Evolutionary conservation across 2,113 vertebrate genomes (phyloP).

Genomic region (Tyrannus savana): DNA sequence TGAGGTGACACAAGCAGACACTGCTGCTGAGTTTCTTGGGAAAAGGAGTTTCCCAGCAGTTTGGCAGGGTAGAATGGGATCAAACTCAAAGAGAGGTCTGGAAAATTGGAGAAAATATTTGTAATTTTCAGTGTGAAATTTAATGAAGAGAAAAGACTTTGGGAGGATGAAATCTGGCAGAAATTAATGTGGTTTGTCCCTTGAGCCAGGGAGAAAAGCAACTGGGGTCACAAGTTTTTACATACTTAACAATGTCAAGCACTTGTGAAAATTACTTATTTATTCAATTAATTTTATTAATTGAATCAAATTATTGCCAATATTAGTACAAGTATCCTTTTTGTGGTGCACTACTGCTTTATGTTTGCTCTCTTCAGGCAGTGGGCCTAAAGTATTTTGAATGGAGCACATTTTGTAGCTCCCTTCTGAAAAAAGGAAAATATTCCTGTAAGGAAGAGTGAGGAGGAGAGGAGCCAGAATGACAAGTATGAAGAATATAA

Average conservation of each 20-base stretch:
- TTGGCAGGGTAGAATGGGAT: too few relatives aligned
- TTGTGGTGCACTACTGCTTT: neutral
- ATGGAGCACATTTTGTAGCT: neutral
- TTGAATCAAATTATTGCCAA: neutral
- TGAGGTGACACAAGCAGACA: neutral
- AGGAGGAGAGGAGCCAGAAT: neutral
- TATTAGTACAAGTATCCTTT: neutral
- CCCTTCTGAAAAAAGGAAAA: neutral
- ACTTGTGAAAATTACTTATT: neutral
- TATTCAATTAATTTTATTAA: neutral
- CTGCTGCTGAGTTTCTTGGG: neutral
- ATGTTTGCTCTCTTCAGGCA: neutral
- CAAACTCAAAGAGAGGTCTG: neutral
- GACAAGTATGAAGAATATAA: neutral
- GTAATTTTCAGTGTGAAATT: neutral
- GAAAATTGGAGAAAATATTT: too few relatives aligned
- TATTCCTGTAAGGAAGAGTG: too few relatives aligned
- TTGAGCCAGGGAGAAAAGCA: neutral
- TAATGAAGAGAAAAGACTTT: neutral
- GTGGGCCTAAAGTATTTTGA: neutral
- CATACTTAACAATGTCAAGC: too few relatives aligned
- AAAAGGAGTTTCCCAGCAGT: neutral
- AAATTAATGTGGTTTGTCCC: neutral
- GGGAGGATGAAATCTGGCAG: neutral
- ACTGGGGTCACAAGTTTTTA: accelerated